Percentiles rank a stretch among this genome's conserved stretches.
phyloP scores from a whole-genome alignment of 2,888 invertebrate genomes.

The Liopterus haemorrhoidalis region DNA sequence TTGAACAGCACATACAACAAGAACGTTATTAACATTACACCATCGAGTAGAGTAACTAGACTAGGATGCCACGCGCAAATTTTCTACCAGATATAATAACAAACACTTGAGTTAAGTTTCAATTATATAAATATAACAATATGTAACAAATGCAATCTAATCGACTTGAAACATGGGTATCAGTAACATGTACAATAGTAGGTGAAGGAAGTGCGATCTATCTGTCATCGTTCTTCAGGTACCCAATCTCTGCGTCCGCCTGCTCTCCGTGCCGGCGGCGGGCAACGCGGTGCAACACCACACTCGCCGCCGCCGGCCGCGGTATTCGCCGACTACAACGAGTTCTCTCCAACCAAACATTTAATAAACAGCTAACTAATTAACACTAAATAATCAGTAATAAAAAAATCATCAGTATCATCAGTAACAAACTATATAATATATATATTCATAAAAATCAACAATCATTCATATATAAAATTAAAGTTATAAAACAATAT shows the following conservation, averaged over 20 bases:
- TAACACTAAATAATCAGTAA: conserved; percentile 4
- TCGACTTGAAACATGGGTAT: conserved; percentile 4
- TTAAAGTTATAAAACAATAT: conserved; percentile 26
- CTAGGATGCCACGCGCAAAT: conserved; percentile 17
- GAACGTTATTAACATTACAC: conserved; percentile 21
- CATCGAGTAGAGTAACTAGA: conserved; percentile 22
- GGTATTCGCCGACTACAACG: no score
- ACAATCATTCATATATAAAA: conserved; percentile 28
- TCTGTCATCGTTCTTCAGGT: conserved; percentile 18
- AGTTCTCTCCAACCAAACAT: neutral
- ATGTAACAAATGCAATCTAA: conserved; percentile 11
- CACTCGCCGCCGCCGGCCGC: no score
- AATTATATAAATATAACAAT: conserved; percentile 18
- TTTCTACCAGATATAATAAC: conserved; percentile 18
- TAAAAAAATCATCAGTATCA: conserved; percentile 14
- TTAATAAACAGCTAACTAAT: conserved; percentile 1
- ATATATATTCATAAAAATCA: conserved; percentile 29
- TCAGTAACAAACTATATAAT: conserved; percentile 25
- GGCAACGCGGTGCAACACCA: conserved; percentile 1
- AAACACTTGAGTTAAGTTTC: conserved; percentile 6
- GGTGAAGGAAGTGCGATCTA: conserved; percentile 1
- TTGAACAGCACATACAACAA: conserved; percentile 21
- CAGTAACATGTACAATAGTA: no score
- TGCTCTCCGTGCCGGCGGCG: conserved; percentile 4
- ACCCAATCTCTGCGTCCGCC: conserved; percentile 7